Conservation (phyloP, 2,113 vertebrate species). For the Scophthalmus maximus region DNA sequence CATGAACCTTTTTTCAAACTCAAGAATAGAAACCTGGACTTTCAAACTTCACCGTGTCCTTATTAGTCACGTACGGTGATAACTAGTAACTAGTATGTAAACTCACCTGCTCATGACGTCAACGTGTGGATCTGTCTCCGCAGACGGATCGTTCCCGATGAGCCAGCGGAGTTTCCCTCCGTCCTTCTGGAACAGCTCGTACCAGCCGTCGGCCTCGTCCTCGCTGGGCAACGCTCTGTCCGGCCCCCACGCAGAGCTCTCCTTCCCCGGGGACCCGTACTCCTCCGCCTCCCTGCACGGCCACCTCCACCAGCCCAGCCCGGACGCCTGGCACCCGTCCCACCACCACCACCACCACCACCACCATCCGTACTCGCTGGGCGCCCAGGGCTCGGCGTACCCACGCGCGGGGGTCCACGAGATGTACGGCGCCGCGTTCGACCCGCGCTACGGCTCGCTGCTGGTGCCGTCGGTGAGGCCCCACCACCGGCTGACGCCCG, state of each 20-base stretch:
- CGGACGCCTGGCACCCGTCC: constrained; percentile 92
- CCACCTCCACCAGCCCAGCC: constrained; percentile 92
- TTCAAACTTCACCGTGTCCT: no score
- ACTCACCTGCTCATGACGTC: background rate
- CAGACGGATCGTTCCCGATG: constrained; percentile 96
- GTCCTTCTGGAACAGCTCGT: constrained; percentile 98
- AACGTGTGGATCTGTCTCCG: background rate
- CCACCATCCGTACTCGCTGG: constrained; percentile 90
- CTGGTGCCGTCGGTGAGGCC: constrained; percentile 92
- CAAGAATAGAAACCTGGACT: no score
- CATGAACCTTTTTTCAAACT: no score
- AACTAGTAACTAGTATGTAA: background rate
- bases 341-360: constrained; percentile 91
- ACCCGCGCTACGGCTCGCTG: constrained; percentile 92
- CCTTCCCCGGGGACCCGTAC: constrained; percentile 91
- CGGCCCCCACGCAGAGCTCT: constrained; percentile 88
- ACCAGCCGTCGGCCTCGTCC: constrained; percentile 88
- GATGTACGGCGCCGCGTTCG: constrained; percentile 93
- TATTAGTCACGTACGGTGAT: no score
- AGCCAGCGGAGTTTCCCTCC: constrained; percentile 96
- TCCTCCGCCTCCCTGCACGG: constrained; percentile 88
- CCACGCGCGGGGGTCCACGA: constrained; percentile 90
- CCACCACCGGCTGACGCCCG: constrained; percentile 87
- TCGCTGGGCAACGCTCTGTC: constrained; percentile 84
- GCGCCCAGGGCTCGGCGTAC: constrained; percentile 88